phyloP scores from a whole-genome alignment of 2,113 vertebrate genomes.

The Otis tarda region DNA sequence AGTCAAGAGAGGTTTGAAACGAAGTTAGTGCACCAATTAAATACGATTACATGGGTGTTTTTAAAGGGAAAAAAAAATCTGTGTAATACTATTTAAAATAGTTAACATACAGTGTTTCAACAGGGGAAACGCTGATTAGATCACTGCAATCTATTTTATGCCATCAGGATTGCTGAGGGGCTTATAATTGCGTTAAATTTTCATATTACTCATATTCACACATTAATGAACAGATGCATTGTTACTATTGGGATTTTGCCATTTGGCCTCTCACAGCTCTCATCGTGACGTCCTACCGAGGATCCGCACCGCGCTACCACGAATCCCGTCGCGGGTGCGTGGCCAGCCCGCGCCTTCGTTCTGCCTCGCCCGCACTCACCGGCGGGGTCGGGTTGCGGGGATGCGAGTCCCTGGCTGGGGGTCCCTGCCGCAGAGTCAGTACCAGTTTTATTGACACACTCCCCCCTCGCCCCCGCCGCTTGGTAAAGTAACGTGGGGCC shows the following conservation, averaged over 20 bases:
- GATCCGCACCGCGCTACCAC: slow-evolving; percentile 19
- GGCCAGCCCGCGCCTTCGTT: background rate
- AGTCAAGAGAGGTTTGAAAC: slow-evolving; percentile 15
- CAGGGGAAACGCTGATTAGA: slow-evolving; percentile 47
- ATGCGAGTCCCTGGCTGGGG: background rate
- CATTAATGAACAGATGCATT: slow-evolving; percentile 64
- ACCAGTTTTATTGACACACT: background rate
- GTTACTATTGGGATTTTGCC: slow-evolving; percentile 68
- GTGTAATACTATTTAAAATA: slow-evolving; percentile 34
- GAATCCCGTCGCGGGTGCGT: background rate
- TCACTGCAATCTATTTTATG: slow-evolving; percentile 44
- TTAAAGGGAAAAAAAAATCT: background rate
- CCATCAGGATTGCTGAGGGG: slow-evolving; percentile 37
- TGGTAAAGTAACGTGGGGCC: background rate
- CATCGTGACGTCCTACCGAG: slow-evolving; percentile 14
- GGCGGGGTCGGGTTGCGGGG: background rate
- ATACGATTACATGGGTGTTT: background rate
- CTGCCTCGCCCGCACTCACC: background rate
- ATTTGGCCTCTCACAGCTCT: slow-evolving; percentile 59
- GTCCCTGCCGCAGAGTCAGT: background rate
- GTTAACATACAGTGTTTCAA: slow-evolving; percentile 54
- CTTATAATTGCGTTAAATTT: slow-evolving; percentile 64
- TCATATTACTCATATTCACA: slow-evolving; percentile 59
- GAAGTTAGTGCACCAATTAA: slow-evolving; percentile 7
- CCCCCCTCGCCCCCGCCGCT: background rate